A percentile compares a stretch with the other conserved stretches of the same genome.
Evolutionary conservation across 2,797 vertebrate genomes (phyloP).

Genomic region (Adelosebastes latens): DNA sequence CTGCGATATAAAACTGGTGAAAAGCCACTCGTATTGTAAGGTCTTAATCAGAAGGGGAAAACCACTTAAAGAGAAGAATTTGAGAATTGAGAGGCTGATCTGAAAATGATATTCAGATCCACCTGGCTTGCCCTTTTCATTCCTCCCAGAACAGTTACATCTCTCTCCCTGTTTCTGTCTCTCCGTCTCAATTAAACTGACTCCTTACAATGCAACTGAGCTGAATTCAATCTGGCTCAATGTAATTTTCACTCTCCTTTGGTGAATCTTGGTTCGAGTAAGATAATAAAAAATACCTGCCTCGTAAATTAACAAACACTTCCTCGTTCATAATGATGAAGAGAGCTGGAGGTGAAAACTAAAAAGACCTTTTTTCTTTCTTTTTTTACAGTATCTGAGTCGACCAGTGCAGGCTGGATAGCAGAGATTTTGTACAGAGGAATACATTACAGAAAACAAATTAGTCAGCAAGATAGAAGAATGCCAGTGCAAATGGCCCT

Average conservation of each 20-base stretch:
- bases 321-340: conserved; percentile 18
- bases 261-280: background rate
- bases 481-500: conserved; percentile 62
- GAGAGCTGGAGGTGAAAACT: conserved; percentile 17
- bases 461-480: conserved; percentile 68
- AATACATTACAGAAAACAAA: conserved; percentile 75
- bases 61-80: conserved; percentile 23
- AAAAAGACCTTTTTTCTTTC: conserved; percentile 17
- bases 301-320: conserved; percentile 29
- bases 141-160: conserved; percentile 24
- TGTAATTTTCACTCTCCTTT: conserved; percentile 16
- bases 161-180: conserved; percentile 20
- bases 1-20: conserved; percentile 21
- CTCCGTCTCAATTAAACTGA: conserved; percentile 34
- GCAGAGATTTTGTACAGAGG: conserved; percentile 45
- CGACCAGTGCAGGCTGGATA: conserved; percentile 23
- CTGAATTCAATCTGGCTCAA: conserved; percentile 13
- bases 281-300: conserved; percentile 2
- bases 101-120: conserved; percentile 48
- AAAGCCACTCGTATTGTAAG: conserved; percentile 12
- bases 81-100: conserved; percentile 33
- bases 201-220: background rate
- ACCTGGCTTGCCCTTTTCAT: conserved; percentile 55
- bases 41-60: conserved; percentile 27
- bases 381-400: conserved; percentile 38